These are phyloP conservation scores for Drosophila tropicalis DNA, from an alignment of 1,140 invertebrate genomes.

Conservation along the genomic window DNA sequence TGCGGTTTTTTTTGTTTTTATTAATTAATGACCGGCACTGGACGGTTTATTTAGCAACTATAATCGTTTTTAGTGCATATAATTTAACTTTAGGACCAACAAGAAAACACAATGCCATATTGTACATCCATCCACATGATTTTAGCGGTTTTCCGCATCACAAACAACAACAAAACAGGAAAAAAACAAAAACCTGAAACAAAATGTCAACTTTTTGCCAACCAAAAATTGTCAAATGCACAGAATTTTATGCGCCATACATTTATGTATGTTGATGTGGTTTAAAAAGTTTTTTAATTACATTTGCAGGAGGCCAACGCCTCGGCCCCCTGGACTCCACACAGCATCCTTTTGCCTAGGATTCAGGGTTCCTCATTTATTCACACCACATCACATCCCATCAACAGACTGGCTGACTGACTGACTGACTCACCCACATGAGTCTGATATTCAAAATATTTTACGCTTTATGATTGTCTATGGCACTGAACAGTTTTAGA, in stretches of 20 bases:
- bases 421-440: slow-evolving; percentile 7
- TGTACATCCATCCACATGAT: slow-evolving; percentile 35
- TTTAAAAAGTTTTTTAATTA: slow-evolving; percentile 79
- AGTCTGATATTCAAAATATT: slow-evolving; percentile 43
- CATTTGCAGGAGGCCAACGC: slow-evolving; percentile 57
- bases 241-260: slow-evolving; percentile 72
- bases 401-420: slow-evolving; percentile 7
- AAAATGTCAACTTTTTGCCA: slow-evolving; percentile 74
- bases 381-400: slow-evolving; percentile 1
- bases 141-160: slow-evolving; percentile 53
- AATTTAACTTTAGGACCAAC: slow-evolving; percentile 66
- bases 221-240: slow-evolving; percentile 79
- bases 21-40: slow-evolving; percentile 56
- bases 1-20: slow-evolving; percentile 27
- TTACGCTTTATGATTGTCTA: slow-evolving; percentile 60
- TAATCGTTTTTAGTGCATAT: slow-evolving; percentile 72
- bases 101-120: slow-evolving; percentile 15
- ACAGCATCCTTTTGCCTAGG: not conserved
- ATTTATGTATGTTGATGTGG: slow-evolving; percentile 81
- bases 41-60: slow-evolving; percentile 70
- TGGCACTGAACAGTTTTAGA: slow-evolving; percentile 55
- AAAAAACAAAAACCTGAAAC: slow-evolving; percentile 7
- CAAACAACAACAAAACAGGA: slow-evolving; percentile 3
- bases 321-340: not conserved
- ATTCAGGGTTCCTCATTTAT: not conserved